phyloP scores from a whole-genome alignment of 2,113 vertebrate species.

The Hyla sarda region DNA sequence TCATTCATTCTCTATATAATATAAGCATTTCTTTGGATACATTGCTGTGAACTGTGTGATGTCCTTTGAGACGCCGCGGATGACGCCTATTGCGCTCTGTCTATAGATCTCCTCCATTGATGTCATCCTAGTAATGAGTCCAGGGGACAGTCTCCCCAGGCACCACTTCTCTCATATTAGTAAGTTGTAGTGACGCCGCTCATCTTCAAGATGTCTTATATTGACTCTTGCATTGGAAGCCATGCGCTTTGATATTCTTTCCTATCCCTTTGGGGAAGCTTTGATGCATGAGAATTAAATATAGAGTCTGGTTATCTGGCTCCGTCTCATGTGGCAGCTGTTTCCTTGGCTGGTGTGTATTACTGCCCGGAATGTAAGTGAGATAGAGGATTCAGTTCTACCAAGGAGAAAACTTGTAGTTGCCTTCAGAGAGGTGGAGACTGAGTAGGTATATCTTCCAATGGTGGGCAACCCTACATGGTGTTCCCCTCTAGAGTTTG shows the following conservation, averaged over 20 bases:
- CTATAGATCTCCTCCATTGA: not conserved
- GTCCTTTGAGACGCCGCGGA: not conserved
- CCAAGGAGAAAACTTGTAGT: no score
- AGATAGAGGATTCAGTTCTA: no score
- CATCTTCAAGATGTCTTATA: not conserved
- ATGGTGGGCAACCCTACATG: no score
- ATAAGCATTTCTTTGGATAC: not conserved
- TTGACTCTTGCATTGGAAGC: not conserved
- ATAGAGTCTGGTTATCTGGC: not conserved
- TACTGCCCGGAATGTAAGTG: no score
- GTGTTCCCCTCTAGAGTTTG: no score
- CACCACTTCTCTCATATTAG: not conserved
- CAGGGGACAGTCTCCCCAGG: not conserved
- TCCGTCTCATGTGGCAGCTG: not conserved
- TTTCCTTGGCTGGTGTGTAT: no score
- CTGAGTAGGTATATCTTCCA: no score
- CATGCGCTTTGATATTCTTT: no score
- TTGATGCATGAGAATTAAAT: not conserved
- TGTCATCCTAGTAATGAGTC: no score
- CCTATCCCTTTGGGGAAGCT: not conserved
- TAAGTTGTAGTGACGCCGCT: not conserved
- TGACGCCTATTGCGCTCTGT: not conserved
- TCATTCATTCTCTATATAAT: not conserved
- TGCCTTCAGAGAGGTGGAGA: no score
- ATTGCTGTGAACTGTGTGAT: not conserved